A percentile compares a stretch with the other conserved stretches of the same genome.
Conservation (phyloP, 2,113 vertebrate species). For the Lepidothrix coronata region DNA sequence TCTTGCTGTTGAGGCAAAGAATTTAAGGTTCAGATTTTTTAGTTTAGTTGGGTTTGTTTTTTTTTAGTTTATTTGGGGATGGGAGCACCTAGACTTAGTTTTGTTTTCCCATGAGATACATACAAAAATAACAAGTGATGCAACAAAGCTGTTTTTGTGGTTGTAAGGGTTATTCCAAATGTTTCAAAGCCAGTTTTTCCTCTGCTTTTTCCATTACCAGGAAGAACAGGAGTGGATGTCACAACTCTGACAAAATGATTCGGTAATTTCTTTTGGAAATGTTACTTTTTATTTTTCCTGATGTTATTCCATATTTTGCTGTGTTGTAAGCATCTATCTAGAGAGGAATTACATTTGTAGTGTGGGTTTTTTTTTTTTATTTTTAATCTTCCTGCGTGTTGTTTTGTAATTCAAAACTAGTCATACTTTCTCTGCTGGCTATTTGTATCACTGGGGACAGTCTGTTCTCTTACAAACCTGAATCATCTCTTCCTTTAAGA, state of each 20-base stretch:
- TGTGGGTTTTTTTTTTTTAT: background rate
- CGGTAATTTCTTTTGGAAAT: background rate
- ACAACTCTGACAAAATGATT: background rate
- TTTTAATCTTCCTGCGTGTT: background rate
- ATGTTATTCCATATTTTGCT: background rate
- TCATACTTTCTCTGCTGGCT: background rate
- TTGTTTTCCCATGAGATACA: background rate
- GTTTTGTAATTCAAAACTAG: background rate
- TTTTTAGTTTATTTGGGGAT: background rate
- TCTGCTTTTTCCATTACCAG: background rate
- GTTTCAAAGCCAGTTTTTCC: background rate
- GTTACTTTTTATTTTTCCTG: background rate
- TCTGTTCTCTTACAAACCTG: background rate
- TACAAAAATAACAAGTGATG: background rate
- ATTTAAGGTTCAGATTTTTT: background rate
- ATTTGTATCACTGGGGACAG: background rate
- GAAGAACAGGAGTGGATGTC: background rate
- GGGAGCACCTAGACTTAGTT: background rate
- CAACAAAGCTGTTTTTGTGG: background rate
- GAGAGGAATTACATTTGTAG: background rate
- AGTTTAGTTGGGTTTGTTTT: background rate
- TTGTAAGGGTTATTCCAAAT: background rate
- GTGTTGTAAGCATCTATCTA: background rate
- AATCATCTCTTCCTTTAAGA: background rate
- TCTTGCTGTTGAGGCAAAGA: background rate